A percentile compares a stretch with the other conserved stretches of the same genome.
These are phyloP conservation scores for Ateles fusciceps DNA, from an alignment of 2,797 vertebrate species.

Conservation along the genomic window DNA sequence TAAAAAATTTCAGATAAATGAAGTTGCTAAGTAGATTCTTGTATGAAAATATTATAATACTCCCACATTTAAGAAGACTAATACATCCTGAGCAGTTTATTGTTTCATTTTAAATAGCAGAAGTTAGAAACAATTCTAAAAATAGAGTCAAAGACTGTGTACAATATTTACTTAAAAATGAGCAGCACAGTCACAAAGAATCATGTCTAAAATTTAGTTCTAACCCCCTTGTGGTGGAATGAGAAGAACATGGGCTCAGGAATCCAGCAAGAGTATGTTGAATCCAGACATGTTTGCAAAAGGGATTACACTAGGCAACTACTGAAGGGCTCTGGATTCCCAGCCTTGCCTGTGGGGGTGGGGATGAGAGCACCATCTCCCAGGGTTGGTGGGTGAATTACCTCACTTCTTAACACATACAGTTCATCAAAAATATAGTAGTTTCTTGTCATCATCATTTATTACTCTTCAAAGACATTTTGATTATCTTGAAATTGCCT, in stretches of 20 bases:
- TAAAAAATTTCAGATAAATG: constrained; percentile 13
- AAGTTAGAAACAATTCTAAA: background rate
- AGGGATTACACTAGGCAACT: background rate
- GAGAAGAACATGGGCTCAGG: background rate
- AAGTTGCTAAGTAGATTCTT: background rate
- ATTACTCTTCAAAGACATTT: background rate
- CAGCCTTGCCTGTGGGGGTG: background rate
- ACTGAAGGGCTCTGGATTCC: background rate
- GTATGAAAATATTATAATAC: background rate
- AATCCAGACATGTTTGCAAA: background rate
- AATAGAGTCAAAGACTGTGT: background rate
- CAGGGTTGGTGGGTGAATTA: background rate
- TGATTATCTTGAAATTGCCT: constrained; percentile 21
- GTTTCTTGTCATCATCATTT: background rate
- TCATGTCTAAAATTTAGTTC: background rate
- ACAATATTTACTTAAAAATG: background rate
- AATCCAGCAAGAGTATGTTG: background rate
- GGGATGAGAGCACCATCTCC: background rate
- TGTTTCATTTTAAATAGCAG: background rate
- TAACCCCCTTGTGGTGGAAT: background rate
- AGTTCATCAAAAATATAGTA: background rate
- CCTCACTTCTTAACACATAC: background rate
- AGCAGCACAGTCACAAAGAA: background rate
- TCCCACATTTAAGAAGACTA: background rate
- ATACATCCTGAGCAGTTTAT: background rate